These are phyloP conservation scores for Triplophysa dalaica DNA, from an alignment of 2,113 vertebrate genomes.

Conservation along the genomic window DNA sequence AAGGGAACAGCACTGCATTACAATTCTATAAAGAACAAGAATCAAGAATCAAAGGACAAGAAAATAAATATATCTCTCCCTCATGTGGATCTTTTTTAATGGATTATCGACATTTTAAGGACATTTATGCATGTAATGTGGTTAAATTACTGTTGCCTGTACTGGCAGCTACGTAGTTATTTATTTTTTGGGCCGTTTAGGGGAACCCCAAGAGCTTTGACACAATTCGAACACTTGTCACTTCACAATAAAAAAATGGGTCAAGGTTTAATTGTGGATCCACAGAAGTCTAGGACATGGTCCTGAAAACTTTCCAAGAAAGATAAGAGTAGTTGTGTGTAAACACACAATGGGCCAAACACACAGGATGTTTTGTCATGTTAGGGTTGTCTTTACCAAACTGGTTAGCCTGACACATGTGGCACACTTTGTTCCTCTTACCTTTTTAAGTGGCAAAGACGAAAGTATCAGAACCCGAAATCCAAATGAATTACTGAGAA, in stretches of 20 bases:
- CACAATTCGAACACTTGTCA: not conserved
- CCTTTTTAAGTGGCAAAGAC: conserved; percentile 78
- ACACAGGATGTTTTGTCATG: too few species aligned
- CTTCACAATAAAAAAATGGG: not conserved
- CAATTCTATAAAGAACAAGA: too few species aligned
- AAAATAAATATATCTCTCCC: too few species aligned
- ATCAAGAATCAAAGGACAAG: too few species aligned
- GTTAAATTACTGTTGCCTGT: too few species aligned
- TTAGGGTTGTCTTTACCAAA: not conserved
- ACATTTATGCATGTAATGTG: too few species aligned
- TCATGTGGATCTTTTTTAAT: too few species aligned
- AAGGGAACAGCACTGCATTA: too few species aligned
- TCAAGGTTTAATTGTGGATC: not conserved
- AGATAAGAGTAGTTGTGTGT: conserved; percentile 5
- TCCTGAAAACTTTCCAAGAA: not conserved
- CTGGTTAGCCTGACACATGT: not conserved
- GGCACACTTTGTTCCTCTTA: conserved; percentile 60
- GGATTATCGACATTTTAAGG: too few species aligned
- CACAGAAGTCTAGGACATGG: not conserved
- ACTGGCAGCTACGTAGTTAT: too few species aligned
- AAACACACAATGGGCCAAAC: conserved; percentile 2
- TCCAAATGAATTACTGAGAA: conserved; percentile 76
- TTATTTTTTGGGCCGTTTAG: too few species aligned
- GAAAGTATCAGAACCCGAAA: conserved; percentile 82
- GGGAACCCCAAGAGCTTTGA: too few species aligned